Percentiles rank a stretch among this genome's conserved stretches.
Evolutionary conservation across 30 jellyfish, hydroid and myxozoan genomes (phyloP).

Genomic region (Hydra vulgaris): DNA sequence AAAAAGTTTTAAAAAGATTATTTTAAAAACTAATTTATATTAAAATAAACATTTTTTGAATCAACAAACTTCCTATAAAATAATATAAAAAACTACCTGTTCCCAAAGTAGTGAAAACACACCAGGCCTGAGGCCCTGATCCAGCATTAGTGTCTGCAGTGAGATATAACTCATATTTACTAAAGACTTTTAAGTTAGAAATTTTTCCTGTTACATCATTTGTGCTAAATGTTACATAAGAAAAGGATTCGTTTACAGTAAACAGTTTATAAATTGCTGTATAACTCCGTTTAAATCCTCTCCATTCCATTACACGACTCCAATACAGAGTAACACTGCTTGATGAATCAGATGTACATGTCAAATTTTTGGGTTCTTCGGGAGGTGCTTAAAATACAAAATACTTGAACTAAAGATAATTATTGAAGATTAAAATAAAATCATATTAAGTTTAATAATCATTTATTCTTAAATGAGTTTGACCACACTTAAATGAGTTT

Average conservation of each 20-base stretch:
- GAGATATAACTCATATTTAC: conserved; percentile 4
- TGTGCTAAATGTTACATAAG: background rate
- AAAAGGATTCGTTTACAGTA: background rate
- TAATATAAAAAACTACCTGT: too few species aligned
- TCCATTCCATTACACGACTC: conserved; percentile 6
- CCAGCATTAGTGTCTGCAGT: conserved; percentile 18
- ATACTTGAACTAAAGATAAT: too few species aligned
- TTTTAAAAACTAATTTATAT: too few species aligned
- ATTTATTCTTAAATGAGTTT: too few species aligned
- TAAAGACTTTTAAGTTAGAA: background rate
- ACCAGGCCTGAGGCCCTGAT: conserved; percentile 30
- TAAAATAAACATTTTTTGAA: too few species aligned
- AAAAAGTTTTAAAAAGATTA: too few species aligned
- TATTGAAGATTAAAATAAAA: too few species aligned
- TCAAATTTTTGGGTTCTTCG: background rate
- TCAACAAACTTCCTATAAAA: too few species aligned
- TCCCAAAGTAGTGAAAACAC: conserved; percentile 14
- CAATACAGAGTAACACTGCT: background rate
- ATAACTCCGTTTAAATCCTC: conserved; percentile 2
- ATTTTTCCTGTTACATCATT: background rate
- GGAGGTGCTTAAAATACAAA: background rate
- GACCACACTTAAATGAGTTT: too few species aligned
- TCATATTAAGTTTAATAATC: too few species aligned
- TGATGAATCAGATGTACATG: background rate
- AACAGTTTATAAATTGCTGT: conserved; percentile 7